Base-by-base conservation (phyloP, 2,113 vertebrate genomes). In the Oryzias celebensis region DNA sequence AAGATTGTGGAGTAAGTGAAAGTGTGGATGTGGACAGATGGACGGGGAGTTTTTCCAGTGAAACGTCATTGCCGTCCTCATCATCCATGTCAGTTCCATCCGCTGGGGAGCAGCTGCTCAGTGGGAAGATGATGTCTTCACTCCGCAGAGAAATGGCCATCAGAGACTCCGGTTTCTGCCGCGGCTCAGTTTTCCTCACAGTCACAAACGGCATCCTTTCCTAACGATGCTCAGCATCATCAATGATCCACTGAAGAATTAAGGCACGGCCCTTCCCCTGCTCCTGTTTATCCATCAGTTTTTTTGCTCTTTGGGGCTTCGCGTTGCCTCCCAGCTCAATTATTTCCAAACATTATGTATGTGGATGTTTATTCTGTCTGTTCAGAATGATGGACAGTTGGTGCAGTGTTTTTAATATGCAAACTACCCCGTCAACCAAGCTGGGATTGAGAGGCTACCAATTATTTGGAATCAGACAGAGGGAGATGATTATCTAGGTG, bases 401-500 rank as follows among this genome's bases (percentile, higher is more conserved):
- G 68, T 51, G 60, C 71, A 15, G 45, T 73, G 74, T 77, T 83
- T 80, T 91, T 84, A 89, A 90, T 92, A 91, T 91, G 90, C 87
- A 91, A 91, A 88, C 78, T 78, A 64, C 63, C 84, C 83, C 80
- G 87, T 92, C 89, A 88, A 87, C 79, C 80, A 85, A 73, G 77
- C 83, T 80, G 73, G 83, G 86, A 92, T 90, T 91, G 90, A 91
- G 89, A 90, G 85, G 84, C 87, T 84, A 88, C 85, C 89, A 91
- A 91, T 92, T 92, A 91, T 85, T 86, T 41, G 69, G 79, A 73
- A 61, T 90, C 85, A 86, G 81, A 85, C 78, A 75, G 73, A 81
- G 79, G 80, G 87, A 92, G 90, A 93, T 92, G 79, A 88, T 92
- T 92, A 93, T 93, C 91, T 82, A 82, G 74, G 73, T 84, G 80